phyloP scores from a whole-genome alignment of 2,888 invertebrate species.

The Eilema caniola region DNA sequence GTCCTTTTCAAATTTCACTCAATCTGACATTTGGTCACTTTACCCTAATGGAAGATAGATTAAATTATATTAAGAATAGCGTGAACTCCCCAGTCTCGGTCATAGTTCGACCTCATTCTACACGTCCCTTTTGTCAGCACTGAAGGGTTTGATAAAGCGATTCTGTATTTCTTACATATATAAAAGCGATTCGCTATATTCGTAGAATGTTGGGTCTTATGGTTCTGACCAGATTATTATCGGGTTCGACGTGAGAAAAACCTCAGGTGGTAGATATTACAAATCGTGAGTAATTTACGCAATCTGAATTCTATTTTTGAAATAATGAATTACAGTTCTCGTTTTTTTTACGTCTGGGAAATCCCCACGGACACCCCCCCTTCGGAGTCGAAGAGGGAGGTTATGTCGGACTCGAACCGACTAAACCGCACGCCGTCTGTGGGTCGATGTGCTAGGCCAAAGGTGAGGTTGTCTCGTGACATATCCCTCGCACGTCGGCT shows the following conservation, averaged over 20 bases:
- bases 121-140: not conserved
- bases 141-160: conserved; percentile 7
- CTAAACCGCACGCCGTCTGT: too few species aligned
- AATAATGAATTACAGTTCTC: not conserved
- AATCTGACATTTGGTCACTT: conserved; percentile 2
- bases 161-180: conserved; percentile 10
- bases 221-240: not conserved
- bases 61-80: conserved; percentile 7
- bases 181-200: conserved; percentile 7
- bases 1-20: not conserved
- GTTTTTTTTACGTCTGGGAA: too few species aligned
- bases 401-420: too few species aligned
- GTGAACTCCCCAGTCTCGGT: not conserved
- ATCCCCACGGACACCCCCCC: too few species aligned
- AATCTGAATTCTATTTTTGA: not conserved
- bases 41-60: conserved; percentile 1
- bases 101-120: conserved; percentile 11
- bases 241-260: not conserved
- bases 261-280: not conserved
- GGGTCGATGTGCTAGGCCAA: too few species aligned
- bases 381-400: too few species aligned
- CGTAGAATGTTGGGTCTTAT: not conserved
- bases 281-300: not conserved
- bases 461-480: too few species aligned
- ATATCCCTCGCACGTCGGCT: too few species aligned